Evolutionary conservation across 2,113 vertebrate genomes (phyloP).

Genomic region (human): GRCh38 chr7:157459001-157459500

Average conservation of each 20-base stretch:
- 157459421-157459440: not conserved
- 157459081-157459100: not conserved
- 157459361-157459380: too few species aligned
- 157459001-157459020: too few species aligned
- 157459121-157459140: rapidly evolving
- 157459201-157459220: rapidly evolving
- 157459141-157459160: rapidly evolving
- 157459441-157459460: too few species aligned
- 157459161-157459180: rapidly evolving
- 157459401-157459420: too few species aligned
- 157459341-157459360: not conserved
- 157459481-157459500: not conserved
- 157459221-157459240: not conserved
- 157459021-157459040: too few species aligned
- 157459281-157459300: rapidly evolving
- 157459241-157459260: not conserved
- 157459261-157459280: not conserved
- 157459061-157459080: rapidly evolving
- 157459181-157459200: not conserved
- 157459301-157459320: not conserved
- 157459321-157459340: not conserved
- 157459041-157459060: rapidly evolving
- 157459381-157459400: not conserved
- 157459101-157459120: not conserved
- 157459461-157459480: not conserved